Evolutionary conservation across 2,797 vertebrate genomes (phyloP).

Genomic region (Enteromius afrohamiltoni): DNA sequence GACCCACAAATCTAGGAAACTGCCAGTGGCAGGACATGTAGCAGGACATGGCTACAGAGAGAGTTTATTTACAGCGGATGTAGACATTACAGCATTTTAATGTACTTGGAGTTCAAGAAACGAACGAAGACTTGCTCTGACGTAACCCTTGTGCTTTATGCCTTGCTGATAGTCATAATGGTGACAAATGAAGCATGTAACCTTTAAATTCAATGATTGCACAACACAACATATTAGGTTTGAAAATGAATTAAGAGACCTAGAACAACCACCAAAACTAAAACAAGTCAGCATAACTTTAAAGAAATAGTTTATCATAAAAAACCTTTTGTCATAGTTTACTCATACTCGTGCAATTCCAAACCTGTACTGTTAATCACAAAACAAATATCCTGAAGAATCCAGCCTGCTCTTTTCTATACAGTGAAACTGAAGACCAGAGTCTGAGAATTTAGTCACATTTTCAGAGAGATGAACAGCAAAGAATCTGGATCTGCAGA

Average conservation of each 20-base stretch:
- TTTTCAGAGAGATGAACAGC: too few relatives aligned
- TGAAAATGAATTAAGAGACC: neutral
- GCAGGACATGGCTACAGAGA: neutral
- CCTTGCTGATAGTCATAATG: neutral
- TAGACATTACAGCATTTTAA: conserved; percentile 20
- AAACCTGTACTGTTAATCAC: neutral
- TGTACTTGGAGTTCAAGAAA: neutral
- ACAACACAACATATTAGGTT: neutral
- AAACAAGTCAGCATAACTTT: neutral
- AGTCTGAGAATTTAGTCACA: neutral
- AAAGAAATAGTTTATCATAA: neutral
- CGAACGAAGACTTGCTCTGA: neutral
- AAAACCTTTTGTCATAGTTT: neutral
- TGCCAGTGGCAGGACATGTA: conserved; percentile 5
- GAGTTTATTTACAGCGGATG: conserved; percentile 16
- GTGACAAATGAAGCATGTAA: neutral
- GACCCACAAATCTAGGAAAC: conserved; percentile 6
- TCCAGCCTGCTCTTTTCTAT: neutral
- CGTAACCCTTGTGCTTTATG: neutral
- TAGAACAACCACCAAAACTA: neutral
- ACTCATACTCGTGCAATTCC: neutral
- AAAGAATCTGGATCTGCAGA: too few relatives aligned
- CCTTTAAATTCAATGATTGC: neutral
- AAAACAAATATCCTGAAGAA: neutral
- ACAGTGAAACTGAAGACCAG: neutral